phyloP scores from a whole-genome alignment of 2,888 invertebrate genomes.

The Stomorhina lunata region DNA sequence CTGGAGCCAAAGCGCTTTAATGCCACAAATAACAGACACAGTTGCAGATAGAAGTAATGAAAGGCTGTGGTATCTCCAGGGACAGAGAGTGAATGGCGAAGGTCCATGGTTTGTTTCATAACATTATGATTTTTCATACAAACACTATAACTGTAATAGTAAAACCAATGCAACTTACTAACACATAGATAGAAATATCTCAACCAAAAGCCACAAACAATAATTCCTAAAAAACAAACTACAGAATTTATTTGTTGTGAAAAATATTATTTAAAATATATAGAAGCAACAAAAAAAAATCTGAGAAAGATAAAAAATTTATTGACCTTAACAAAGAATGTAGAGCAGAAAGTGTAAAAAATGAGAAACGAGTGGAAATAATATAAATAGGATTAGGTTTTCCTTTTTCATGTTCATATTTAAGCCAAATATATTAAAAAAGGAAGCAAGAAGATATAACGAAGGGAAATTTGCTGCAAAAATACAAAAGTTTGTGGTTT shows the following conservation, averaged over 20 bases:
- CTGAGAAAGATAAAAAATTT: conserved; percentile 34
- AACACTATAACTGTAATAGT: neutral
- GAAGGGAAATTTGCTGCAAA: conserved; percentile 32
- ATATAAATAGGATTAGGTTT: conserved; percentile 59
- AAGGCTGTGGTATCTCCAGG: too few relatives aligned
- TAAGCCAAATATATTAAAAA: conserved; percentile 35
- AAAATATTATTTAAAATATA: conserved; percentile 33
- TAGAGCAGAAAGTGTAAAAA: conserved; percentile 43
- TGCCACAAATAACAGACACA: neutral
- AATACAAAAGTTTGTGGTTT: conserved; percentile 31
- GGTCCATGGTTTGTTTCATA: neutral
- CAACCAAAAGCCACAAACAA: conserved; percentile 38
- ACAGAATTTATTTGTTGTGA: conserved; percentile 44
- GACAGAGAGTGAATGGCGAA: neutral
- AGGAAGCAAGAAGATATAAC: neutral
- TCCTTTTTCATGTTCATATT: neutral
- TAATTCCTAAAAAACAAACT: conserved; percentile 29
- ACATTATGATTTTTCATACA: conserved; percentile 20
- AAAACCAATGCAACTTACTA: neutral
- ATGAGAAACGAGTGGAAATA: conserved; percentile 22
- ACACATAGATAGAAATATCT: conserved; percentile 2
- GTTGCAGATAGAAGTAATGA: too few relatives aligned
- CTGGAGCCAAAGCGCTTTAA: conserved; percentile 7
- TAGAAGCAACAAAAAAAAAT: neutral
- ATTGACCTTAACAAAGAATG: conserved; percentile 60